Percentiles rank a stretch among this genome's conserved stretches.
Evolutionary conservation across 2,888 invertebrate species (phyloP).

Genomic region (Melanophora roralis): DNA sequence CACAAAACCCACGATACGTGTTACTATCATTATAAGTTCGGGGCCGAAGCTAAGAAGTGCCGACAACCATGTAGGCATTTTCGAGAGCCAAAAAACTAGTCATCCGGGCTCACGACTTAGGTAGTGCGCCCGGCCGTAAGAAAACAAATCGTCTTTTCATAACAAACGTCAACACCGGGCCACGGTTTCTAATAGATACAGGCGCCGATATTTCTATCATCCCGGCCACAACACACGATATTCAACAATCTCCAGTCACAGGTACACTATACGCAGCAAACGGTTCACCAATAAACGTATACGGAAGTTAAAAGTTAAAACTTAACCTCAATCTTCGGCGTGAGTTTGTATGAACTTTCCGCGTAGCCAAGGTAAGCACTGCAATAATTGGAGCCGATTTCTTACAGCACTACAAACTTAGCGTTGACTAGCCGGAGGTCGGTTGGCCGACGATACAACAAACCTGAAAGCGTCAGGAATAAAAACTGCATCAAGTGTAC

Average conservation of each 20-base stretch:
- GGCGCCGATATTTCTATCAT: too few relatives aligned
- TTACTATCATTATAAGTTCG: conserved; percentile 45
- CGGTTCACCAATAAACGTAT: conserved; percentile 48
- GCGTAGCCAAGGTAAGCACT: conserved; percentile 60
- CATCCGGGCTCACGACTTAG: conserved; percentile 3
- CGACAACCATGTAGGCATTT: conserved; percentile 29
- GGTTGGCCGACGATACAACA: conserved; percentile 47
- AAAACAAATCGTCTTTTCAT: conserved; percentile 31
- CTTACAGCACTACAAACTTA: conserved; percentile 39
- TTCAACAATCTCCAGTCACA: not conserved
- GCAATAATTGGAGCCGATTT: conserved; percentile 65
- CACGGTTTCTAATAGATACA: conserved; percentile 51
- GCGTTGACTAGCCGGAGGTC: conserved; percentile 43
- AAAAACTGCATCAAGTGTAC: not conserved
- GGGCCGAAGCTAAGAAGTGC: conserved; percentile 42
- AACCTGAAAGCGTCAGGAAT: conserved; percentile 8
- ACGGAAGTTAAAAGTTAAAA: too few relatives aligned
- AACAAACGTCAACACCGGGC: conserved; percentile 12
- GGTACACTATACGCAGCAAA: conserved; percentile 52
- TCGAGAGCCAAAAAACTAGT: conserved; percentile 32
- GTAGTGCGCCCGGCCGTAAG: conserved; percentile 20
- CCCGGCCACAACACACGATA: conserved; percentile 30
- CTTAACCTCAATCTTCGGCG: conserved; percentile 59
- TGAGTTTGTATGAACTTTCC: conserved; percentile 60
- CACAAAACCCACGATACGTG: conserved; percentile 19